Percentiles rank a stretch among this genome's conserved stretches.
These are phyloP conservation scores for Zeus faber DNA, from an alignment of 2,113 vertebrate species.

Conservation along the genomic window DNA sequence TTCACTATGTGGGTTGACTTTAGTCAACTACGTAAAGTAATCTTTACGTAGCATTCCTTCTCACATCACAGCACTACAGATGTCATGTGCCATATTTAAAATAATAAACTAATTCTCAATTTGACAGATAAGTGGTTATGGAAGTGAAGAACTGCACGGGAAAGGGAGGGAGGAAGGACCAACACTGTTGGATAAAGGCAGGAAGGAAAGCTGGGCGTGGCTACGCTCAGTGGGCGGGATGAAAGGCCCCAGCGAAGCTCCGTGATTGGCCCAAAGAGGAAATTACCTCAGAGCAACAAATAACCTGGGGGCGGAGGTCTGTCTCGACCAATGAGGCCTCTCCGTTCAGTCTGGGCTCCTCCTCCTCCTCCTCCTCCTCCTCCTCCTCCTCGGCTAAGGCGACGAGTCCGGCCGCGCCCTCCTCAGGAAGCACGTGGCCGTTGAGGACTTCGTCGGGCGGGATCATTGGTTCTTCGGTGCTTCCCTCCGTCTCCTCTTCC, in stretches of 20 bases:
- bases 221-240: constrained; percentile 44
- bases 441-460: constrained; percentile 64
- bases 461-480: constrained; percentile 42
- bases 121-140: not conserved
- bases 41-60: not conserved
- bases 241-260: constrained; percentile 52
- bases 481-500: constrained; percentile 31
- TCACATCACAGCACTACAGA: too few species aligned
- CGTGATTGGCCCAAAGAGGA: constrained; percentile 52
- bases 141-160: constrained; percentile 26
- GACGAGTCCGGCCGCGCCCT: constrained; percentile 34
- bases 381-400: constrained; percentile 69
- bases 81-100: too few species aligned
- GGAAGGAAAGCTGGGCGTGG: constrained; percentile 33
- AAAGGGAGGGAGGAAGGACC: constrained; percentile 44
- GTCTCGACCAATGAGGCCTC: constrained; percentile 82
- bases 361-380: constrained; percentile 73
- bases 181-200: constrained; percentile 48
- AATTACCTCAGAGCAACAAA: constrained; percentile 99
- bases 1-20: not conserved
- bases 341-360: constrained; percentile 87
- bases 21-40: too few species aligned
- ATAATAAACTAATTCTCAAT: too few species aligned
- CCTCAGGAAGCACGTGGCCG: constrained; percentile 32
- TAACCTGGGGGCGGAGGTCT: constrained; percentile 89